phyloP scores from a whole-genome alignment of 2,888 invertebrate genomes.

The Callinectes sapidus region DNA sequence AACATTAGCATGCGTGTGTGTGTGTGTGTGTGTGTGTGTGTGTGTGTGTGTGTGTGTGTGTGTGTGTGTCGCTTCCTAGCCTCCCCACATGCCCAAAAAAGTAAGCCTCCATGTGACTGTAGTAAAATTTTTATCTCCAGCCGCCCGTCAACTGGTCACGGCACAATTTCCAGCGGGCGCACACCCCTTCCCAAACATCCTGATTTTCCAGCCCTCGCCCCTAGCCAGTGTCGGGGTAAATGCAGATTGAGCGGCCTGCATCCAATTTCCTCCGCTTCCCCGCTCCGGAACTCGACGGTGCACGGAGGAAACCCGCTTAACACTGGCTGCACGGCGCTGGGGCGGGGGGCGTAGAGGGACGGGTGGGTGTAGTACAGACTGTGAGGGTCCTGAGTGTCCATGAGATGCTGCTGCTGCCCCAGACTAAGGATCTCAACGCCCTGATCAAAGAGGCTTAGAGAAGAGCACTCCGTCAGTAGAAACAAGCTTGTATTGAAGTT shows the following conservation, averaged over 20 bases:
- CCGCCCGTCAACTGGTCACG: background rate
- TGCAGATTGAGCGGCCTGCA: constrained; percentile 1
- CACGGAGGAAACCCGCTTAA: background rate
- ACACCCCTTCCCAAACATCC: background rate
- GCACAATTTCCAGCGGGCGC: background rate
- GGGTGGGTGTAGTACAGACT: background rate
- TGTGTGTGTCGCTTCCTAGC: background rate
- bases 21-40: background rate
- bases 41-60: background rate
- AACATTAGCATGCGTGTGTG: background rate
- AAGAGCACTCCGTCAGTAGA: too few relatives aligned
- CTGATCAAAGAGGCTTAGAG: too few relatives aligned
- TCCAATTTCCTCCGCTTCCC: background rate
- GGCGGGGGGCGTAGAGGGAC: background rate
- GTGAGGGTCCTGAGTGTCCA: background rate
- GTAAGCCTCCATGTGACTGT: background rate
- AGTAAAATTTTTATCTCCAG: background rate
- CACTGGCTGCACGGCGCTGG: background rate
- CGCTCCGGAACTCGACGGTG: background rate
- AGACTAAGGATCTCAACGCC: too few relatives aligned
- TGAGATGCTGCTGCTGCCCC: too few relatives aligned
- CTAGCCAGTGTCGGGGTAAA: background rate
- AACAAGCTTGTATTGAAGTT: too few relatives aligned
- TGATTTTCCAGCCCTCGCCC: background rate
- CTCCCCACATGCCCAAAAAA: background rate